Base-by-base conservation (phyloP, 1,140 invertebrate genomes). In the Calycopis cecrops region DNA sequence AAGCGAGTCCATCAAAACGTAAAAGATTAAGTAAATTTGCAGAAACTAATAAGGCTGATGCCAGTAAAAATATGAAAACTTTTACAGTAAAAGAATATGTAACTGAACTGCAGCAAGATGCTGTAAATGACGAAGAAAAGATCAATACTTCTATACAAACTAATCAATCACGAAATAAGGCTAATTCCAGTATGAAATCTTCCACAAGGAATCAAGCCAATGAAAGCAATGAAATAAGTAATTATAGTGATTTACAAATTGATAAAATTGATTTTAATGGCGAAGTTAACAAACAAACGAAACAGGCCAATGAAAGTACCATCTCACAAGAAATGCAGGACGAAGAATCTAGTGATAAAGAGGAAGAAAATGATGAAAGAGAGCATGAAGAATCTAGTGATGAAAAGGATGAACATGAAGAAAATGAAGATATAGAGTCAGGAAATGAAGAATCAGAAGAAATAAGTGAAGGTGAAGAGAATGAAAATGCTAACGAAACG, bases 1-100 rank as follows among this genome's bases (percentile, higher is more conserved):
- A 35, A 34, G 44, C 44, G 34, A 76, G 74, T 42, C 78, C 76
- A 12, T 48, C 59, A 9, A 76, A 78, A 59, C 66, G 55, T 59
- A 53, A 57, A 18, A 77, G 60, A 60, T 52, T 75, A 28, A 74
- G 67, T 48, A 69, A 69, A 52, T 35, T 73, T 10, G 60, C 63
- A 9, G 64, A 74, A 66, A 42, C 48, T 35, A 65, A 28, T 28
- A 28, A 28, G 2, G 6, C 21, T 6, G 6, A 28, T 28, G 2
- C 21, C 21, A 3, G 21, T 28, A 6, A 28, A 3, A 28, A 28
- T 28, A 28, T 28, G 21, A 28, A 28, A 28, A 3, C 21, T 28
- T 28, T 28, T 28, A 28, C 21, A 28, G 21, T 28, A 28, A 28
- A 28, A 28, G 6, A 28, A 28, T 6, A 28, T 28, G 6, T 6